Base-by-base conservation (phyloP, 2,797 vertebrate species). In the Labeo calbasu region DNA sequence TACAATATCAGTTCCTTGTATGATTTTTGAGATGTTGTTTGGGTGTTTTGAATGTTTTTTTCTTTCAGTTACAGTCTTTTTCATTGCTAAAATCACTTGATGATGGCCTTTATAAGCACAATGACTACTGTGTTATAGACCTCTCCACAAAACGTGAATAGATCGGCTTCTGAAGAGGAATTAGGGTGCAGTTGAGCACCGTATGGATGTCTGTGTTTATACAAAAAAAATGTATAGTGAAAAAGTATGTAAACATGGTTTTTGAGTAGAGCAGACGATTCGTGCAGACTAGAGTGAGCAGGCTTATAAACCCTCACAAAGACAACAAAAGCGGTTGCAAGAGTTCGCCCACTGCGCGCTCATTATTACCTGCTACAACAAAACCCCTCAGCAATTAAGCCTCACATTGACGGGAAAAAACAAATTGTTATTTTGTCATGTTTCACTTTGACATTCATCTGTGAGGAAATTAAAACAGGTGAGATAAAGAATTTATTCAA, bases 161-260 rank as follows among this genome's bases (percentile, higher is more conserved):
- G 25, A 84, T 78, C 53, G 40, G 43, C 5, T 61, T 61, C 75
- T 51, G 36, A 69, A 46, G 72, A 43, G 61, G 77, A 79, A 80
- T 79, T 61, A n/a, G 40, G 32, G 11, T 12, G 82, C 71, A 61
- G 28, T 76, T 79, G 61, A 81, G 84, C 40, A 65, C 51, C 55
- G 28, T 78, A 68, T 59, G 73, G 86, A 83, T 82, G 77, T 89
- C 50, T 87, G 79, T 85, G 87, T 88, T 86, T 89, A 85, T 87
- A 86, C 83, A 82, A 91, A 88, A 91, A 91, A 91, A 72, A 70
- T 84, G 88, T 89, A 86, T 86, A 81, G 89, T 57, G 76, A 40
- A 86, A 68, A 89, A 89, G 87, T 92, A 92, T 93, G 91, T 91
- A 92, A 92, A 94, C 87, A 91, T 7, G 87, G 82, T 77, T 77